Percentiles rank a stretch among this genome's conserved stretches.
Evolutionary conservation across 35 echinoderm and acorn worm genomes (phyloP).

Genomic region (Amphiura filiformis): DNA sequence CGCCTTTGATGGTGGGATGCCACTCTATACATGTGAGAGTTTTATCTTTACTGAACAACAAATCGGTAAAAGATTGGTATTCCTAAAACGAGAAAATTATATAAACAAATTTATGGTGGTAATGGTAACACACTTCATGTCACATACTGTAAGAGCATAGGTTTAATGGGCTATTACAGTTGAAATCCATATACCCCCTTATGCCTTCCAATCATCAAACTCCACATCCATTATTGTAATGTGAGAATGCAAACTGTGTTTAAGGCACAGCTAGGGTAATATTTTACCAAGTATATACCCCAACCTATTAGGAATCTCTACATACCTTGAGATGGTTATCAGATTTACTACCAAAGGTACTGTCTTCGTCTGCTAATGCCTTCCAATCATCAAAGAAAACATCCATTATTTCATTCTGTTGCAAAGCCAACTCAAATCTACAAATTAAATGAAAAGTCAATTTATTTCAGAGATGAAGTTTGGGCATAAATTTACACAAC

Average conservation of each 20-base stretch:
- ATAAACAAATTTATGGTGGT: neutral
- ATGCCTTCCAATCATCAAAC: slow-evolving; percentile 84
- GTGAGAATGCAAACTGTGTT: slow-evolving; percentile 83
- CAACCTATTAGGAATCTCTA: no score
- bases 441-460: neutral
- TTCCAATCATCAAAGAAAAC: slow-evolving; percentile 95
- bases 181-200: no score
- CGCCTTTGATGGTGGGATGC: slow-evolving; percentile 93
- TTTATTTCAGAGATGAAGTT: no score
- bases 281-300: no score
- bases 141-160: no score
- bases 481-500: no score
- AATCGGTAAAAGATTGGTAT: slow-evolving; percentile 98
- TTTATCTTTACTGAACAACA: slow-evolving; percentile 95
- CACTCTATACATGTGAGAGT: slow-evolving; percentile 82
- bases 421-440: slow-evolving; percentile 95
- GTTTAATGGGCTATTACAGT: no score
- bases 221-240: slow-evolving; percentile 99
- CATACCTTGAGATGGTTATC: slow-evolving; percentile 85
- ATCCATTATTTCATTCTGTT: slow-evolving; percentile 99
- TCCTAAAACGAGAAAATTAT: slow-evolving; percentile 49
- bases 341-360: slow-evolving; percentile 97
- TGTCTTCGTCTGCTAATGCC: slow-evolving; percentile 79
- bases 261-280: no score
- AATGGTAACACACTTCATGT: no score